A percentile compares a stretch with the other conserved stretches of the same genome.
phyloP scores from a whole-genome alignment of 2,888 invertebrate species.

The Ypsolopha sequella region DNA sequence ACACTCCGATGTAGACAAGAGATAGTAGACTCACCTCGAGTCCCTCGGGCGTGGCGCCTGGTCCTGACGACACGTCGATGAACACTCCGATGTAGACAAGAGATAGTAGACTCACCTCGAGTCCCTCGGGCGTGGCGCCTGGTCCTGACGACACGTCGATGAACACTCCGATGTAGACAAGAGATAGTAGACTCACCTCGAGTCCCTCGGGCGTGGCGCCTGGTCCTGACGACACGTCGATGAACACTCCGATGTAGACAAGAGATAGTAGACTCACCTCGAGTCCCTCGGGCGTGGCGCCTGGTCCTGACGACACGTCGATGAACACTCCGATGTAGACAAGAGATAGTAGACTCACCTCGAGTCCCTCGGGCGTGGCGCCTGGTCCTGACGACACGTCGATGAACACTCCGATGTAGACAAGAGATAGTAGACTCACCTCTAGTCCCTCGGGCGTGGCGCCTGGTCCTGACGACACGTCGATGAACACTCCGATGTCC shows the following conservation, averaged over 20 bases:
- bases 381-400: constrained; percentile 87
- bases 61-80: constrained; percentile 89
- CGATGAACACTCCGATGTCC: constrained; percentile 87
- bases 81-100: constrained; percentile 68
- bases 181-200: too few species aligned
- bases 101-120: constrained; percentile 74
- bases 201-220: too few species aligned
- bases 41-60: constrained; percentile 81
- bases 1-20: too few species aligned
- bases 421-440: constrained; percentile 52
- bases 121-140: constrained; percentile 81
- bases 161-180: constrained; percentile 83
- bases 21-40: constrained; percentile 76
- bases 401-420: constrained; percentile 75
- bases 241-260: constrained; percentile 72
- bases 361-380: constrained; percentile 83
- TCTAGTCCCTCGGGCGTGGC: constrained; percentile 86
- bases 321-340: too few species aligned
- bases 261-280: too few species aligned
- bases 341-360: constrained; percentile 66
- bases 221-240: too few species aligned
- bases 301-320: too few species aligned
- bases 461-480: constrained; percentile 84
- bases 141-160: constrained; percentile 90
- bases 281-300: too few species aligned